Base-by-base conservation (phyloP, 1,140 invertebrate genomes). In the Melanaphis sacchari region DNA sequence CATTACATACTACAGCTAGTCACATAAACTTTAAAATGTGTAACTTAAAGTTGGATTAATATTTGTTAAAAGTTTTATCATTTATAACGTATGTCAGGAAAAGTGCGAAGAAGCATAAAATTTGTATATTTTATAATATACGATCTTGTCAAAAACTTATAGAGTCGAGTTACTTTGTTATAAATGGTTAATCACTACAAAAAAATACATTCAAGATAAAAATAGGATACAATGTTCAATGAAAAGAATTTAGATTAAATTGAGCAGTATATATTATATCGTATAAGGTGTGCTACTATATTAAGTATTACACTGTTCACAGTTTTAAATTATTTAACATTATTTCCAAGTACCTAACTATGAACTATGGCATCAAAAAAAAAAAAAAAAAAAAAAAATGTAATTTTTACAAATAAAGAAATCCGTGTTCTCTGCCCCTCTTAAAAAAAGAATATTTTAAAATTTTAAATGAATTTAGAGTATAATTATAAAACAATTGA, bases 21-120 rank as follows among this genome's bases (percentile, higher is more conserved):
- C 81, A n/a, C 36, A 88, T 76, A 88, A 82, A 43, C 54, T 90
- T 93, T 90, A 52, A 90, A 38, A 81, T n/a, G 36, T 87, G 46
- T 49, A 76, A 54, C 88, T 92, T 82, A 81, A 81, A 46, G 89
- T 94, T 52, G 52, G 54, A 88, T 88, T 93, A 43, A 52, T 93
- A 93, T 82, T 84, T 93, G 76, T 93, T 93, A 41, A 66, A 90
- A 90, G 89, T 90, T 90, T 90, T 59, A 90, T 66, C 89, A 90
- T 90, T 90, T 90, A 90, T 90, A 90, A 90, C 49, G 38, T 66
- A 40, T 90, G 89, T 41, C 52, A 41, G 24, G 41, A 41, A 66
- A 90, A 59, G 89, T 59, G 38, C 89, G 38, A 66, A 90, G 26
- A 90, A 66, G 52, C 89, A 66, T 90, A 90, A 66, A 90, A 90